Evolutionary conservation across 2,797 vertebrate species (phyloP).

Genomic region (Lutjanus campechanus): DNA sequence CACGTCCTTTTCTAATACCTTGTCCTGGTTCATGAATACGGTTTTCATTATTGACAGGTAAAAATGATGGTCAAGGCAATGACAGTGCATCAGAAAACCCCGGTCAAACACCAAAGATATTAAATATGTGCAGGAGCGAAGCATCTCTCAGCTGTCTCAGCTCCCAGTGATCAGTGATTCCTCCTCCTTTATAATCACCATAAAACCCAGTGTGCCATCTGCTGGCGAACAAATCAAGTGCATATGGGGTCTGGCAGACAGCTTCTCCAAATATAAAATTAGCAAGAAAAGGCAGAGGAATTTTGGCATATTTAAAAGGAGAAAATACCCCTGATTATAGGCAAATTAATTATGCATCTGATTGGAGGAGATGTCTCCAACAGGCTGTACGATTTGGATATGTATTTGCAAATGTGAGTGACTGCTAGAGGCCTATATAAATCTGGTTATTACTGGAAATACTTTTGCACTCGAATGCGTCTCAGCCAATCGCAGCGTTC

Average conservation of each 20-base stretch:
- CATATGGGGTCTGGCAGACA: slow-evolving; percentile 35
- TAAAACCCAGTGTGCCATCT: slow-evolving; percentile 70
- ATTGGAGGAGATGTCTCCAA: slow-evolving; percentile 17
- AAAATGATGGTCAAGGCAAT: background rate
- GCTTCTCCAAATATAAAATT: slow-evolving; percentile 44
- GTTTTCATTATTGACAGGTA: background rate
- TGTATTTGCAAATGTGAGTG: slow-evolving; percentile 34
- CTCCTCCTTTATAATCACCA: slow-evolving; percentile 31
- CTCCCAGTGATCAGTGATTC: slow-evolving; percentile 16
- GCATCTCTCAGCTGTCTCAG: slow-evolving; percentile 6
- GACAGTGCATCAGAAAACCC: background rate
- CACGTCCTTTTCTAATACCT: background rate
- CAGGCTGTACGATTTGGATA: slow-evolving; percentile 31
- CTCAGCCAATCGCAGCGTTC: slow-evolving; percentile 45
- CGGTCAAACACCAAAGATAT: background rate
- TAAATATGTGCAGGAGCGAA: slow-evolving; percentile 12
- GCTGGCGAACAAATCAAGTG: slow-evolving; percentile 58
- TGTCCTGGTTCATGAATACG: background rate
- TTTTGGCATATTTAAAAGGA: background rate
- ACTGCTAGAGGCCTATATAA: slow-evolving; percentile 35
- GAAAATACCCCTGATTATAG: background rate
- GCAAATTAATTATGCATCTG: slow-evolving; percentile 12
- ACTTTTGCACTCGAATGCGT: slow-evolving; percentile 50
- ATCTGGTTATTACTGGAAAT: slow-evolving; percentile 64
- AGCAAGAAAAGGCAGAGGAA: background rate